Base-by-base conservation (phyloP, 2,797 vertebrate species). In the Phataginus tetradactyla region DNA sequence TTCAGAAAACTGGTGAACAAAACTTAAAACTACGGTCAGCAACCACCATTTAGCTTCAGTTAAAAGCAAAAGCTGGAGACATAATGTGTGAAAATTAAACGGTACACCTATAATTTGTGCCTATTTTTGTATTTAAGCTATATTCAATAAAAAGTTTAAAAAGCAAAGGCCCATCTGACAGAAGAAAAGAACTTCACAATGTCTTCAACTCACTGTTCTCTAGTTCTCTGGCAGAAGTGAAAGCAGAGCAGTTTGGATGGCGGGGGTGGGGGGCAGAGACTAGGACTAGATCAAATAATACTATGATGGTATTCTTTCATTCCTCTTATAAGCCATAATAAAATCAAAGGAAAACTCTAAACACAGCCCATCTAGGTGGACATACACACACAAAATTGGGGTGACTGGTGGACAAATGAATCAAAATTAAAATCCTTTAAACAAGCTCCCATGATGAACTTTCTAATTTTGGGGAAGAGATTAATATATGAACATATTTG, bases 1-100 rank as follows among this genome's bases (percentile, higher is more conserved):
- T 87, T 53, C 34, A 63, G 29, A 84, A 84, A 84, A 85, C 29
- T 23, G 17, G 32, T 74, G 45, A 72, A 68, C 27, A 93, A 91
- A 90, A 83, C 4, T 25, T n/a, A 90, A 75, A 75, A 45, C 45
- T 45, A 45, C 10, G 2, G 45, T 45, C 45, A 45, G 45, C 9
- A 45, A 45, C 45, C 45, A 45, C 45, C 45, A 45, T 45, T 45
- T 45, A 45, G 25, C n/a, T 79, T 88, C 45, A 80, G 90, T 14
- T 63, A 32, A 68, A 92, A 91, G 78, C 72, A 91, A 93, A 94
- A 79, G 42, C 18, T 94, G 37, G 27, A 68, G 72, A 93, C 13
- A 77, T 25, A 61, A 21, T 78, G 8, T 32, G 27, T 23, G 69
- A 77, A 91, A 53, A 85, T 42, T 63, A 42, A 93, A 63, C 25